Percentiles rank a stretch among this genome's conserved stretches.
These are phyloP conservation scores for Reinhardtius hippoglossoides DNA, from an alignment of 2,113 vertebrate species.

Conservation along the genomic window DNA sequence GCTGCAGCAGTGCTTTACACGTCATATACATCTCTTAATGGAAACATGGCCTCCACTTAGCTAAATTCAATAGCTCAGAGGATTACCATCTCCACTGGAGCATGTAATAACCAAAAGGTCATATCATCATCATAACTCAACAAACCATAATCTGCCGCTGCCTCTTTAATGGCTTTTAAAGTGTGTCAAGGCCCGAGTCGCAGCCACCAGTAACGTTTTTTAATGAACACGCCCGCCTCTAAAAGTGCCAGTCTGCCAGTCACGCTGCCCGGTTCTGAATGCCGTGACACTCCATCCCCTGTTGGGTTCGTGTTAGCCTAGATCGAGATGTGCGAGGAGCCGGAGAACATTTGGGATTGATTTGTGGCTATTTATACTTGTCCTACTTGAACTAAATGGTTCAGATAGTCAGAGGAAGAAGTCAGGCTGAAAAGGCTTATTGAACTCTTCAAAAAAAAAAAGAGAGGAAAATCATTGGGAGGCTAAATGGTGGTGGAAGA, in stretches of 20 bases:
- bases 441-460: slow-evolving; percentile 47
- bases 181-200: slow-evolving; percentile 58
- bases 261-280: slow-evolving; percentile 49
- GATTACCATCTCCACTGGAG: slow-evolving; percentile 64
- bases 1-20: slow-evolving; percentile 7
- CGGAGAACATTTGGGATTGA: slow-evolving; percentile 81
- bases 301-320: slow-evolving; percentile 75
- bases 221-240: slow-evolving; percentile 57
- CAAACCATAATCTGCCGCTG: slow-evolving; percentile 56
- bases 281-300: slow-evolving; percentile 68
- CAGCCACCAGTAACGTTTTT: slow-evolving; percentile 45
- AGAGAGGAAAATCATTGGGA: background rate
- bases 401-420: slow-evolving; percentile 67
- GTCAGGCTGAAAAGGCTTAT: slow-evolving; percentile 58
- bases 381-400: slow-evolving; percentile 84
- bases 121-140: slow-evolving; percentile 68
- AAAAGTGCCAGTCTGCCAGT: slow-evolving; percentile 52
- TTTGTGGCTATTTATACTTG: slow-evolving; percentile 84
- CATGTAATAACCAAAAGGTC: slow-evolving; percentile 72
- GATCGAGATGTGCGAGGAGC: slow-evolving; percentile 77
- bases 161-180: slow-evolving; percentile 73
- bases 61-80: slow-evolving; percentile 61
- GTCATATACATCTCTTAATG: slow-evolving; percentile 52
- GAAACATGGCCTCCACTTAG: slow-evolving; percentile 59
- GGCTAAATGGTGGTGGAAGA: slow-evolving; percentile 40